A percentile compares a stretch with the other conserved stretches of the same genome.
Evolutionary conservation across 2,113 vertebrate genomes (phyloP).

Genomic region (Puntigrus tetrazona): DNA sequence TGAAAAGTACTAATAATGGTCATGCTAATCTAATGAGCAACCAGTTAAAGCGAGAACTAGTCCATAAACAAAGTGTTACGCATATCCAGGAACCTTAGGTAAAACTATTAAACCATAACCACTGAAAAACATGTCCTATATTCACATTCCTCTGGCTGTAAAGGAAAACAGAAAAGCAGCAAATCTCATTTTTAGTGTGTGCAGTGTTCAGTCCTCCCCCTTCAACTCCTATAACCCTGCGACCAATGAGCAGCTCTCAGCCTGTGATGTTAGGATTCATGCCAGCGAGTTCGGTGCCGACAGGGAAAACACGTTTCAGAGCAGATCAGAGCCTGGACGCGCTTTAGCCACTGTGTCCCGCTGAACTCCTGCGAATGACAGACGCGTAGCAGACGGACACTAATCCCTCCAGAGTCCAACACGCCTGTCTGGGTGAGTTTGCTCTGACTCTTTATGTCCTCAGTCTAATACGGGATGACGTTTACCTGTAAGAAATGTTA

Average conservation of each 20-base stretch:
- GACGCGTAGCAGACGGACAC: neutral
- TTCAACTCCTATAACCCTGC: constrained; percentile 26
- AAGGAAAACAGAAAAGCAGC: constrained; percentile 8
- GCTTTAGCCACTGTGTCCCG: neutral
- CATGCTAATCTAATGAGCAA: too few species aligned
- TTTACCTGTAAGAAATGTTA: neutral
- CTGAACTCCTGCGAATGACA: constrained; percentile 27
- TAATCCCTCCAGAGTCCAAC: constrained; percentile 6
- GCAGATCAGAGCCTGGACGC: constrained; percentile 18
- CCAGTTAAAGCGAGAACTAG: too few species aligned
- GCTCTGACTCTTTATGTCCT: neutral
- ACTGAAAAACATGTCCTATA: neutral
- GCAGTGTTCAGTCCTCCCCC: constrained; percentile 18
- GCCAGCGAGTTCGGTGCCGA: constrained; percentile 48
- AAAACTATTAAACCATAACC: neutral
- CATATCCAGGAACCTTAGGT: neutral
- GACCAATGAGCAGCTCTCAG: constrained; percentile 50
- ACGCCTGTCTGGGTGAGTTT: constrained; percentile 30
- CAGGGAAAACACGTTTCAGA: constrained; percentile 46
- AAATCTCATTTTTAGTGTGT: constrained; percentile 27
- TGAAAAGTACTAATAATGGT: too few species aligned
- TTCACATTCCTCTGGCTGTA: neutral
- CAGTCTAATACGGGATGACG: neutral
- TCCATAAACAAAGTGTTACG: too few species aligned
- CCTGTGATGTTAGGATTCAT: constrained; percentile 42